A percentile compares a stretch with the other conserved stretches of the same genome.
Conservation (phyloP, 1,140 invertebrate species). For the Bombus balteatus region DNA sequence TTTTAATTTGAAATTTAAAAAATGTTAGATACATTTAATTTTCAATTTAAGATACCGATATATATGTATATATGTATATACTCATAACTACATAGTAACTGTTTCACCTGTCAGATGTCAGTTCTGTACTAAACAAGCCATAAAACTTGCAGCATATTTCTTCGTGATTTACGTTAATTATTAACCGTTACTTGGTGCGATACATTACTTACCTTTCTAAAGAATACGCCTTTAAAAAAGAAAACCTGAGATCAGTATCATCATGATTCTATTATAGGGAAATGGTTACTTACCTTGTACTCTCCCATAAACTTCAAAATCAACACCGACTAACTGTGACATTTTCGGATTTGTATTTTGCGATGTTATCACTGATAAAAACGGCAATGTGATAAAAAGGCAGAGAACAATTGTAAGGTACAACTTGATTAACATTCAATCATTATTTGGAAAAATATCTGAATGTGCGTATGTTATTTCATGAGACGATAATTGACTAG, state of each 20-base stretch:
- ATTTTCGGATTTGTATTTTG: conserved; percentile 43
- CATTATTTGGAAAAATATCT: conserved; percentile 9
- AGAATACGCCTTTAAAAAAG: conserved; percentile 84
- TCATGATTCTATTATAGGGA: neutral
- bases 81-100: neutral
- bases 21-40: neutral
- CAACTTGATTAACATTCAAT: conserved; percentile 6
- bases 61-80: neutral
- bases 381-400: neutral
- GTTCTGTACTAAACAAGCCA: neutral
- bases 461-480: neutral
- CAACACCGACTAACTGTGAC: conserved; percentile 79
- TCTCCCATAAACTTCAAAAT: conserved; percentile 86
- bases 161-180: neutral
- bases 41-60: neutral
- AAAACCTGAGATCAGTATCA: conserved; percentile 10
- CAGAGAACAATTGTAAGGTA: neutral
- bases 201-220: conserved; percentile 83
- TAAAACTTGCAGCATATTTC: neutral
- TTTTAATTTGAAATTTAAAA: neutral
- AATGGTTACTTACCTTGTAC: conserved; percentile 83
- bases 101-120: conserved; percentile 16
- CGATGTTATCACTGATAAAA: neutral
- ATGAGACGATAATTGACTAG: conserved; percentile 22
- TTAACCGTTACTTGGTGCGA: neutral